phyloP scores from a whole-genome alignment of 1,140 invertebrate species.

The Lordiphosa collinella region DNA sequence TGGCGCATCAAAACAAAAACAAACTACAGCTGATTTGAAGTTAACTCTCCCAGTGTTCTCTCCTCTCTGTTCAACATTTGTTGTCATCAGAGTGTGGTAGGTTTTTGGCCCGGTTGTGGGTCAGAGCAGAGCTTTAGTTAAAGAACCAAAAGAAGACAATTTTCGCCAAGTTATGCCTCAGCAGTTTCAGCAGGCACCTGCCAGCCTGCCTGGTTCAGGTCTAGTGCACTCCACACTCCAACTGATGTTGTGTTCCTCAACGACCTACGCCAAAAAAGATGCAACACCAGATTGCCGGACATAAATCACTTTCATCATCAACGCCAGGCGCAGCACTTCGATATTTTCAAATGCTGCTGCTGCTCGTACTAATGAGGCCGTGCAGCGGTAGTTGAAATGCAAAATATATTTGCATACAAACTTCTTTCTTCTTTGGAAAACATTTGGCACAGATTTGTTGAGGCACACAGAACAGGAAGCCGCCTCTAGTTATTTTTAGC shows the following conservation, averaged over 20 bases:
- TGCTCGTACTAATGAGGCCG: constrained; percentile 39
- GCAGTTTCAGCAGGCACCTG: too few species aligned
- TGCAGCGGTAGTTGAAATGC: constrained; percentile 33
- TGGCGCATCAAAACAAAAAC: constrained; percentile 66
- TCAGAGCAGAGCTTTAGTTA: too few species aligned
- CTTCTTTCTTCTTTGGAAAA: constrained; percentile 38
- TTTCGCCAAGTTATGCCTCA: too few species aligned
- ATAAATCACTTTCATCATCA: constrained; percentile 71
- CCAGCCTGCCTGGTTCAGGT: constrained; percentile 34
- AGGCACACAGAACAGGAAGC: constrained; percentile 53
- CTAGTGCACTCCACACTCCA: constrained; percentile 48
- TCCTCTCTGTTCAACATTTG: neutral
- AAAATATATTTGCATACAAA: constrained; percentile 38
- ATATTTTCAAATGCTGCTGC: constrained; percentile 46
- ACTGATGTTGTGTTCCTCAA: constrained; percentile 16
- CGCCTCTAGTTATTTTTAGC: constrained; percentile 53
- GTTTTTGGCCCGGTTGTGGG: constrained; percentile 9
- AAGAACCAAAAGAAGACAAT: too few species aligned
- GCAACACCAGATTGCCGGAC: constrained; percentile 40
- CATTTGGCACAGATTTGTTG: constrained; percentile 62
- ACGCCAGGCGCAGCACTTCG: constrained; percentile 3
- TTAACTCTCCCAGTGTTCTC: constrained; percentile 14
- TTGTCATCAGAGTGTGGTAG: neutral
- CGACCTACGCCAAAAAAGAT: constrained; percentile 20
- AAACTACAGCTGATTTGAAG: constrained; percentile 71